phyloP scores from a whole-genome alignment of 1,140 invertebrate genomes.

The Liolophura sinensis region DNA sequence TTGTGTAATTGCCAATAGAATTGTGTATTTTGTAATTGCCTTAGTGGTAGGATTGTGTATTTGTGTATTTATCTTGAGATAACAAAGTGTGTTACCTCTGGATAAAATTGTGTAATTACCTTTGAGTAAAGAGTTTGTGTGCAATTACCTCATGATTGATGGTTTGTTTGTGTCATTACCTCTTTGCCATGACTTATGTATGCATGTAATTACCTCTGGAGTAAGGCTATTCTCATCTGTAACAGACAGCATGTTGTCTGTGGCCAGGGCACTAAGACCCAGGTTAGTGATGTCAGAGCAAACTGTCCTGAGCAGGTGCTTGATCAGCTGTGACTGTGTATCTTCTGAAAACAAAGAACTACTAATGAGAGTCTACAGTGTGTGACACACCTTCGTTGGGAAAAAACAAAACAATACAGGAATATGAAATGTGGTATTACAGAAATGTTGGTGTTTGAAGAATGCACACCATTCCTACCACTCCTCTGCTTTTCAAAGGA shows the following conservation, averaged over 20 bases:
- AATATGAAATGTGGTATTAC: not conserved
- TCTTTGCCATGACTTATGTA: not conserved
- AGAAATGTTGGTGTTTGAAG: no score
- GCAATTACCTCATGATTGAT: not conserved
- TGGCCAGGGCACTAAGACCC: conserved; percentile 63
- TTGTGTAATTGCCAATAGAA: no score
- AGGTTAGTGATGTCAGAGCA: conserved; percentile 83
- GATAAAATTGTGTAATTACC: no score
- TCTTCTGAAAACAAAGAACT: conserved; percentile 58
- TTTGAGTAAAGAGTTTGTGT: not conserved
- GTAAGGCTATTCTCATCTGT: conserved; percentile 35
- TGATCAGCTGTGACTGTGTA: conserved; percentile 70
- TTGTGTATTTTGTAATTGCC: no score
- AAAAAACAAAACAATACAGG: no score
- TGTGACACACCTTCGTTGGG: not conserved
- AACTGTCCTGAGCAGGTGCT: conserved; percentile 84
- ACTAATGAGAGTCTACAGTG: not conserved
- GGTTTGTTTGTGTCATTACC: not conserved
- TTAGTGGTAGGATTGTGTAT: no score
- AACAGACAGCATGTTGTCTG: conserved; percentile 57
- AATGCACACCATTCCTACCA: no score
- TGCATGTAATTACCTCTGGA: conserved; percentile 56
- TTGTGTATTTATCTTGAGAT: no score
- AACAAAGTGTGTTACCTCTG: no score
- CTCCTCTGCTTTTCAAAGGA: no score